Percentiles rank a stretch among this genome's conserved stretches.
These are phyloP conservation scores for Antechinus flavipes DNA, from an alignment of 2,113 vertebrate genomes.

Conservation along the genomic window DNA sequence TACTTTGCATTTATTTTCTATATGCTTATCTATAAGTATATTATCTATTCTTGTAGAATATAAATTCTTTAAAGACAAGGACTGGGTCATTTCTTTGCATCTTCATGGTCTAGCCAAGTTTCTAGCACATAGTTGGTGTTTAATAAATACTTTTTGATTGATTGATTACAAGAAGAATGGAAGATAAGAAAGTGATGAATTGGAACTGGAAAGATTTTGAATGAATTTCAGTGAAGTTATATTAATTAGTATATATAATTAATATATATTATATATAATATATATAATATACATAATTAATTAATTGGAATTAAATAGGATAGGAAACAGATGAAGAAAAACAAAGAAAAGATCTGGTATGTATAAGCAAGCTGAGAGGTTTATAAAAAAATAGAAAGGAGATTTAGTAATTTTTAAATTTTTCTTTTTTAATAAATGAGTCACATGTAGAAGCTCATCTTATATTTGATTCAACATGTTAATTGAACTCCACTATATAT, in stretches of 20 bases:
- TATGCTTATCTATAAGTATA: neutral
- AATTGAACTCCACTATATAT: neutral
- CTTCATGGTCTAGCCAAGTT: neutral
- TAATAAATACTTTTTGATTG: neutral
- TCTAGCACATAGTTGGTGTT: neutral
- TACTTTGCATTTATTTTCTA: neutral
- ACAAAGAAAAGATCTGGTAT: neutral
- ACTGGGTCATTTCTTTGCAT: neutral
- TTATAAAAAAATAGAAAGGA: neutral
- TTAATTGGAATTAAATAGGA: neutral
- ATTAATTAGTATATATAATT: too few relatives aligned
- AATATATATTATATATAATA: too few relatives aligned
- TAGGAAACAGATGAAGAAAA: neutral
- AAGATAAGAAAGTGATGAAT: neutral
- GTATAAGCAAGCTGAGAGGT: neutral
- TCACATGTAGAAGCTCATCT: neutral
- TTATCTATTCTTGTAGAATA: neutral
- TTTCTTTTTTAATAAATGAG: neutral
- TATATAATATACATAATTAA: too few relatives aligned
- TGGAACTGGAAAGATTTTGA: neutral
- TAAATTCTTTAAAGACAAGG: neutral
- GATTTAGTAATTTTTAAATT: neutral
- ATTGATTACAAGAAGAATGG: neutral
- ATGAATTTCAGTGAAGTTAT: neutral
- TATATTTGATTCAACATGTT: neutral